Base-by-base conservation (phyloP, 2,797 vertebrate species). In the Phataginus tricuspis region DNA sequence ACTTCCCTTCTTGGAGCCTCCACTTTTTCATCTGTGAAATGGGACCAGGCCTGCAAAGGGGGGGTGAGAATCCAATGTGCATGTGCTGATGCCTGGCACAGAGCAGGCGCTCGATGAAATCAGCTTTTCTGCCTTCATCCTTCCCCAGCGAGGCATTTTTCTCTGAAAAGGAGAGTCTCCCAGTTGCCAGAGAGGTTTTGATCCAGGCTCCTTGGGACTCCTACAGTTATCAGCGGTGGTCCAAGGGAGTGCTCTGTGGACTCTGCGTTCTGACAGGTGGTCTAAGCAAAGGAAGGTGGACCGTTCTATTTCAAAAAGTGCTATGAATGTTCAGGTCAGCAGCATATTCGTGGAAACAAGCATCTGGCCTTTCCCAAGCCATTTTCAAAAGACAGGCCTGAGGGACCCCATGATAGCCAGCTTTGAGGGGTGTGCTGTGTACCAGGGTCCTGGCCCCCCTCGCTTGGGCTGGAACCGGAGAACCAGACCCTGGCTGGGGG, bases 21-120 rank as follows among this genome's bases (percentile, higher is more conserved):
- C 23, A 74, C 90, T 63, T 84, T 72, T 78, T 68, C 18, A 16
- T 86, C 57, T 86, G 77, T 5, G 59, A 83, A 86, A 63, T 61
- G 79, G 77, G 34, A 91, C 5, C 31, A 34, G 34, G 39, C 39
- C 10, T 25, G 29, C 7, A n/a, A 49, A 42, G 29, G 14, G 19
- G 18, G 2, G 31, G 39, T 49, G 66, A 78, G 45, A 49, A 27
- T 23, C 25, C 42, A 16, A 51, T 2, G 13, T 45, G 53, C 19
- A 64, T 1, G 51, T 51, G 49, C 45, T 11, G 10, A 64, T 1
- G 5, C 74, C 55, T 45, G 61, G 39, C 12, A 5, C 29, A 2
- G 3, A 3, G 7, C 27, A n/a, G 91, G 68, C 18, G 11, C 63
- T 78, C 71, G 7, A n/a, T 39, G 21, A 37, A 42, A n/a, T 9